These are phyloP conservation scores for Auanema sp. DNA, from an alignment of 2,888 invertebrate species.

Conservation along the genomic window DNA sequence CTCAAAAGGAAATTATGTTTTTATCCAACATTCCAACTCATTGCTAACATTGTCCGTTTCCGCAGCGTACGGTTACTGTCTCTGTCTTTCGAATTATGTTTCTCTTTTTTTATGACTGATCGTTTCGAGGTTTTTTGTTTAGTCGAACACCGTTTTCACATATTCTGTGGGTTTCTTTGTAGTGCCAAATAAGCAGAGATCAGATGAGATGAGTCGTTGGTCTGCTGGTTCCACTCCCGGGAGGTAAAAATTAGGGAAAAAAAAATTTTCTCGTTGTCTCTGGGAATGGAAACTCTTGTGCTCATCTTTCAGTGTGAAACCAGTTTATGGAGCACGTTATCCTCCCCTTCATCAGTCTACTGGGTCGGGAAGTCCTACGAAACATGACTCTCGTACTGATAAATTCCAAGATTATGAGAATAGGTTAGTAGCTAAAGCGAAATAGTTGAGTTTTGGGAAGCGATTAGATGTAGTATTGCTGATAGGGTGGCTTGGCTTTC, in stretches of 20 bases:
- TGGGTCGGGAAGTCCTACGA: constrained; percentile 31
- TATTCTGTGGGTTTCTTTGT: background rate
- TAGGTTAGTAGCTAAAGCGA: constrained; percentile 38
- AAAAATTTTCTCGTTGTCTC: background rate
- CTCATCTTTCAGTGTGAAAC: constrained; percentile 51
- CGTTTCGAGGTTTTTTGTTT: no score
- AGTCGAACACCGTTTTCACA: no score
- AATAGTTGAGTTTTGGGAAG: background rate
- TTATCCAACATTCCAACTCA: no score
- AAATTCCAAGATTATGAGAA: constrained; percentile 61
- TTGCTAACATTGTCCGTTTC: background rate
- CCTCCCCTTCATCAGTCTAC: constrained; percentile 49
- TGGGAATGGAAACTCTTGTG: constrained; percentile 10
- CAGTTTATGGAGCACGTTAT: constrained; percentile 63
- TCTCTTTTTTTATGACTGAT: background rate
- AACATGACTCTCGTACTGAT: constrained; percentile 32
- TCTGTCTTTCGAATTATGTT: constrained; percentile 3
- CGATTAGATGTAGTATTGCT: background rate
- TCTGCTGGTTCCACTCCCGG: constrained; percentile 44
- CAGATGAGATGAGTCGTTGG: constrained; percentile 40
- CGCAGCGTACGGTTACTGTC: background rate
- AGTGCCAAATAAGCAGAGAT: background rate
- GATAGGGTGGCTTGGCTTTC: background rate
- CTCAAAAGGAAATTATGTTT: no score
- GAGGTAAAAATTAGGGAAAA: constrained; percentile 23